These are phyloP conservation scores for Thripadectes ignobilis DNA, from an alignment of 2,797 vertebrate species.

Conservation along the genomic window DNA sequence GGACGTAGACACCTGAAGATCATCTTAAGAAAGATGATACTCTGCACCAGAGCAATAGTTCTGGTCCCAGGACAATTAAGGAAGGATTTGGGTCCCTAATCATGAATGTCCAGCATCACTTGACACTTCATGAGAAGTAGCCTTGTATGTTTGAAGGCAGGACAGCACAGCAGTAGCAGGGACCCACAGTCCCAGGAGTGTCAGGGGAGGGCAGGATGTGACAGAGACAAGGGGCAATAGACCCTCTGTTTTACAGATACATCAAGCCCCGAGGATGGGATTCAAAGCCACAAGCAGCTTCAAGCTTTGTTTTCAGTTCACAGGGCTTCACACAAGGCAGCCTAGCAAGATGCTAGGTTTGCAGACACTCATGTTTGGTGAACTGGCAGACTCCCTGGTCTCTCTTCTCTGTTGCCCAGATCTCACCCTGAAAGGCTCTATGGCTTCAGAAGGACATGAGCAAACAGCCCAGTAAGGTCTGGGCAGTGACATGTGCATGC, in stretches of 20 bases:
- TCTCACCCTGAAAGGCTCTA: neutral
- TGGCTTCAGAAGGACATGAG: neutral
- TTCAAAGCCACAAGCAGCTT: neutral
- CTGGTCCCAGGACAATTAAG: neutral
- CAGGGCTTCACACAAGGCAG: neutral
- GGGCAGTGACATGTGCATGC: neutral
- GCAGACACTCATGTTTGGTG: neutral
- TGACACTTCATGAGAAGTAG: neutral
- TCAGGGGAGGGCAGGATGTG: neutral
- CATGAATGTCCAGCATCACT: neutral
- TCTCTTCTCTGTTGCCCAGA: neutral
- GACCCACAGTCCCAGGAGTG: neutral
- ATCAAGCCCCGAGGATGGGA: fast-evolving
- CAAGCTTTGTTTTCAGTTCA: neutral
- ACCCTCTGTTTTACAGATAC: neutral
- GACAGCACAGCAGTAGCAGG: neutral
- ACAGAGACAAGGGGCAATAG: neutral
- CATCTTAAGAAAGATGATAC: neutral
- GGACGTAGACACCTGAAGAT: neutral
- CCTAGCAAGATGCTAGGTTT: neutral
- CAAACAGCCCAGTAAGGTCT: neutral
- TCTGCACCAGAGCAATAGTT: neutral
- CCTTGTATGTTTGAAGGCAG: neutral
- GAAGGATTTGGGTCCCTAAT: neutral
- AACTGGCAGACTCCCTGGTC: neutral